Base-by-base conservation (phyloP, 2,888 invertebrate species). In the Yponomeuta cagnagella region DNA sequence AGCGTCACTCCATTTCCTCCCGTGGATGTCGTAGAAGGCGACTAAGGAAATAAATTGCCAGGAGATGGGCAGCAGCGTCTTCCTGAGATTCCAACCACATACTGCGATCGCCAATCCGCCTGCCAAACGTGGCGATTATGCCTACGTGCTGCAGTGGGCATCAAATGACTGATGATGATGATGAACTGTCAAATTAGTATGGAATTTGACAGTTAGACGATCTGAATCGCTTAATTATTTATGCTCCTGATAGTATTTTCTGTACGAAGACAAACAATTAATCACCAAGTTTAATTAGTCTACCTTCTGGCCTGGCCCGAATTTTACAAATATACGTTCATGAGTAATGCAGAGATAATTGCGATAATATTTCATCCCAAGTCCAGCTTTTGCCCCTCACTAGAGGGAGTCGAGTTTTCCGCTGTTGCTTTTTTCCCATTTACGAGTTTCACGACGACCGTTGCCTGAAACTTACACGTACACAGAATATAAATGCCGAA, bases 391-490 rank as follows among this genome's bases (percentile, higher is more conserved):
- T 84, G 84, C 88, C 84, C 91, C 76, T 84, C 91, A 86, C 90
- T 90, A 90, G 80, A 82, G 86, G 82, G 85, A 85, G 88, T 90
- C 88, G 85, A 89, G 86, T 86, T 89, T 87, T 85, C 83, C 86
- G 90, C 88, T 92, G 91, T 92, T 91, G 90, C 91, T 91, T 92
- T 91, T 92, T 91, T 90, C 89, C 91, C 91, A 91, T 92, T 92
- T 91, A 91, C 91, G 90, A 91, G 91, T 90, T 92, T 90, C 91
- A 92, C 90, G 89, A 90, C 90, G 90, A 91, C 91, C 90, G 90
- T 90, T 90, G 90, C 90, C 91, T 92, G 91, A 92, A 92, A 92
- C 91, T 91, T 92, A 92, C 90, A 91, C 91, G 91, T 89, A 91
- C 86, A 89, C 88, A 86, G 91, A 91, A 92, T 91, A 92, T 89